Base-by-base conservation (phyloP, 2,797 vertebrate genomes). In the Hemibagrus guttatus region DNA sequence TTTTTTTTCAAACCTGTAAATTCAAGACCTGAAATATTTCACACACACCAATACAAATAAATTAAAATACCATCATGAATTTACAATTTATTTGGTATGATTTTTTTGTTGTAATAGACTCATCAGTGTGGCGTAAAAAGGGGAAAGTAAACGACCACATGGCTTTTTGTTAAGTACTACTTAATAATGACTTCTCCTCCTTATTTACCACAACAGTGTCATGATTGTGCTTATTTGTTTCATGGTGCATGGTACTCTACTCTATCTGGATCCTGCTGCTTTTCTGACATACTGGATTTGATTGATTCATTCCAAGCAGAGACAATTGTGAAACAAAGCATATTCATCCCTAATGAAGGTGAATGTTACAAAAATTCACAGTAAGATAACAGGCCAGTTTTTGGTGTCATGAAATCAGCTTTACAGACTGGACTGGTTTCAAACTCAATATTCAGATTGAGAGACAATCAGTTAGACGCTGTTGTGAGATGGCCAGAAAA, bases 221-320 rank as follows among this genome's bases (percentile, higher is more conserved):
- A 39, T 52, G 28, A 7, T 85, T 39, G 35, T 46, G 35, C 19
- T 85, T 46, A 59, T 80, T 76, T 59, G 56, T 61, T 68, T 69
- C 42, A 21, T 81, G 26, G 63, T 23, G 64, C 75, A 66, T 68
- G 35, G 35, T 79, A 42, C 14, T 85, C 49, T 17, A 69, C 26
- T 23, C 59, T 49, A 66, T 28, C 69, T 74, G 68, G 42, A 59
- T 74, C n/a, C 54, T 49, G n/a, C 17, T 81, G 68, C n/a, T 35
- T 71, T 86, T 63, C 56, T 46, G n/a, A 28, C 59, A 4, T 68
- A n/a, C 49, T 80, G 52, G 31, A 56, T 28, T 66, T 23, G 1
- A 85, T 5, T 21, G 6, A 82, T 42, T 54, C 54, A 46, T 81
- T 26, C n/a, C 59, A 85, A 16, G 54, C 26, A 23, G 26, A 12